Base-by-base conservation (phyloP, 2,113 vertebrate species). In the Saimiri boliviensis region DNA sequence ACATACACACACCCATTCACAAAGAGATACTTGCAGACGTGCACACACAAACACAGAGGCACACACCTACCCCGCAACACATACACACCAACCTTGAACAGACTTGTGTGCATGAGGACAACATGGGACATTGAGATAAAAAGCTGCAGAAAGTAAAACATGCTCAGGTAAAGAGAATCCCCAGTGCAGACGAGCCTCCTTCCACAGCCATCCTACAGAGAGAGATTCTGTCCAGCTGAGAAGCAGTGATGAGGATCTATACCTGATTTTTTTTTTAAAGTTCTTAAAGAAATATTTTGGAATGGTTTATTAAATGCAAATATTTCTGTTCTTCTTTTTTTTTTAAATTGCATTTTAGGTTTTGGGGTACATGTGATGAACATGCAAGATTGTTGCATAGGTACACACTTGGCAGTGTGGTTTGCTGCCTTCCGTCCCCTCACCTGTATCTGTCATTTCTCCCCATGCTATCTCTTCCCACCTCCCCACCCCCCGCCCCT, bases 151-250 rank as follows among this genome's bases (percentile, higher is more conserved):
- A 40, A 42, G 8, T 32, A 4, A 27, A 32, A 32, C 25, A 47
- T 58, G 4, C 32, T 19, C 27, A 79, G 35, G 35, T 25, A 37
- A 27, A 27, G 47, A 19, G 32, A 95, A 12, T 10, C 11, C 5
- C 23, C 42, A 3, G 1, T 0, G 0, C 9, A 0, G 27, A 21
- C 0, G 2, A 5, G 9, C 6, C 23, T 30, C 45, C 52, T 47
- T 27, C 35, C 27, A 27, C 16, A 14, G 25, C 3, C 17, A 9
- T 23, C 4, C 9, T 42, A 17, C 52, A 10, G 8, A 3, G 0
- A 40, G 35, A 86, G 20, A 14, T 32, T 63, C 12, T 60, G 60
- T 11, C 17, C 32, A 13, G 47, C 56, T 27, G 56, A 45, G 77
- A 68, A 6, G 30, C 5, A 25, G 9, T 40, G n/a, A 32, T 19